Evolutionary conservation across 2,113 vertebrate species (phyloP).

Genomic region (Rhynchomys soricoides): DNA sequence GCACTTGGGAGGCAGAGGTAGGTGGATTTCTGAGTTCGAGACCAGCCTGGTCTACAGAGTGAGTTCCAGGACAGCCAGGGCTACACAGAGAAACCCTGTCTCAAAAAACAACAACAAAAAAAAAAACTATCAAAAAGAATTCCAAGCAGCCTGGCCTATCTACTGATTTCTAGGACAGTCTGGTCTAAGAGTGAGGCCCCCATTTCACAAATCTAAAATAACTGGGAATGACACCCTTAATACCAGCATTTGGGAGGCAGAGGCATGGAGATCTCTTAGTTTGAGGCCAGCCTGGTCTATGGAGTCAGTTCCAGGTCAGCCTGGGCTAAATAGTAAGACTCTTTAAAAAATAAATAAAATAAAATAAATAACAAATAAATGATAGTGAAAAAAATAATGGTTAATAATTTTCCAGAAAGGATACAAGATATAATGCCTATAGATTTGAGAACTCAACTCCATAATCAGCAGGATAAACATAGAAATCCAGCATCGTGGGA

Average conservation of each 20-base stretch:
- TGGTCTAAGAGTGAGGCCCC: background rate
- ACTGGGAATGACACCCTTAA: background rate
- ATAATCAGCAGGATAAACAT: background rate
- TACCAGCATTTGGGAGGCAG: background rate
- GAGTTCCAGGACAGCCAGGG: too few species aligned
- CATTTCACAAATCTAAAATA: background rate
- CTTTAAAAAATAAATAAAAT: background rate
- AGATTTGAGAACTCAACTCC: background rate
- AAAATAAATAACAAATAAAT: too few species aligned
- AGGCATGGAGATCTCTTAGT: background rate
- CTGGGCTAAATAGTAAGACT: background rate
- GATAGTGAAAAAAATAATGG: background rate
- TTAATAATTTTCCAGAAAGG: conserved; percentile 8
- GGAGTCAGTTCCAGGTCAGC: background rate
- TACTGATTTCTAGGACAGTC: background rate
- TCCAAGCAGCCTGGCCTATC: background rate
- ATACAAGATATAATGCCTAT: background rate
- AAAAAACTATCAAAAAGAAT: background rate
- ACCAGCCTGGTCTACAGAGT: too few species aligned
- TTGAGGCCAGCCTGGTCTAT: background rate
- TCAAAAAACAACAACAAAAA: too few species aligned
- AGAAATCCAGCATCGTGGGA: conserved; percentile 10
- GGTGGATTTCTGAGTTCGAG: too few species aligned
- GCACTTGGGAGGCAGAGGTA: too few species aligned
- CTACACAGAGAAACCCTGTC: too few species aligned